These are phyloP conservation scores for Myotis daubentonii DNA, from an alignment of 2,797 vertebrate species.

Conservation along the genomic window DNA sequence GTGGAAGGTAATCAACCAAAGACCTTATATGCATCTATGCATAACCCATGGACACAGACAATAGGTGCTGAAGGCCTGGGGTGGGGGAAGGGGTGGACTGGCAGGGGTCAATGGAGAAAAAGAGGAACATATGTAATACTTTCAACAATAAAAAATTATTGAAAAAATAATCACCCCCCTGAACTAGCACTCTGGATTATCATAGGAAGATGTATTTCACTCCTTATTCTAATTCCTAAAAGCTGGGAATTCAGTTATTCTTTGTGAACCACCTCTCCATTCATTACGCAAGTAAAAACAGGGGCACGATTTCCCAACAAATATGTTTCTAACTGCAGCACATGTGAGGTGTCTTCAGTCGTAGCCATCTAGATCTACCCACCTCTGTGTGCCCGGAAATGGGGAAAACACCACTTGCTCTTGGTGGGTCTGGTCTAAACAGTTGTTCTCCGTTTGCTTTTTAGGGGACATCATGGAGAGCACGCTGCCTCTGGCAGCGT, in stretches of 20 bases:
- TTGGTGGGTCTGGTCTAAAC: background rate
- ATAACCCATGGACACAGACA: too few relatives aligned
- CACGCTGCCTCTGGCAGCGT: too few relatives aligned
- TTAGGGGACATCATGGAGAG: background rate
- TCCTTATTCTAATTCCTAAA: background rate
- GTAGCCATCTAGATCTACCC: background rate
- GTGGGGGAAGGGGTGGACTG: too few relatives aligned
- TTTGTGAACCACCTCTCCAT: background rate
- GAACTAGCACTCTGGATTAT: background rate
- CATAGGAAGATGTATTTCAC: background rate
- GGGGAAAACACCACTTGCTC: background rate
- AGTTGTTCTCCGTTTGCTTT: background rate
- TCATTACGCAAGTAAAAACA: background rate
- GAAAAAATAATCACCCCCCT: too few relatives aligned
- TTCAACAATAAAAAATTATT: too few relatives aligned
- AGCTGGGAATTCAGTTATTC: background rate
- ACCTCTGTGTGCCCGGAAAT: background rate
- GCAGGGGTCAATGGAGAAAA: too few relatives aligned
- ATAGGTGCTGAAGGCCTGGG: too few relatives aligned
- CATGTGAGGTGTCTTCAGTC: background rate
- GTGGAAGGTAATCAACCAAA: too few relatives aligned
- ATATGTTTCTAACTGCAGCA: background rate
- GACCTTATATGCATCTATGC: too few relatives aligned
- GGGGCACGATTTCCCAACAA: background rate
- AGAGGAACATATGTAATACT: too few relatives aligned